A percentile compares a stretch with the other conserved stretches of the same genome.
Conservation (phyloP, 2,113 vertebrate genomes). For the Anoura caudifer region DNA sequence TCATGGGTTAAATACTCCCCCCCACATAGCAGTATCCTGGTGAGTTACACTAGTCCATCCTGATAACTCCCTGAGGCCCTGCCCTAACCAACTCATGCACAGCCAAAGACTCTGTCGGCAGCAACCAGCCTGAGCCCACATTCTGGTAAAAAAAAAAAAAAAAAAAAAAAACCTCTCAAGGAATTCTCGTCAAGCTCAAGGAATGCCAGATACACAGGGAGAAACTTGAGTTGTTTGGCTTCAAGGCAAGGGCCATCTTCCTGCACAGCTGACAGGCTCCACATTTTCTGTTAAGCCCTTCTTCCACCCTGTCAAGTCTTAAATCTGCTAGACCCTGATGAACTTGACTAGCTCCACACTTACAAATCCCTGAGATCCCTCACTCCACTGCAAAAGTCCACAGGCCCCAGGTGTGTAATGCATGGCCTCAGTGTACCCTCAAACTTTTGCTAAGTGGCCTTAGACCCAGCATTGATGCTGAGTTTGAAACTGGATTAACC, state of each 20-base stretch:
- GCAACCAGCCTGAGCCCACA: neutral
- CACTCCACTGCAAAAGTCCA: neutral
- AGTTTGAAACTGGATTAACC: neutral
- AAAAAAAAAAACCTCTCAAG: neutral
- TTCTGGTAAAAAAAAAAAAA: neutral
- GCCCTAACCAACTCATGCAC: neutral
- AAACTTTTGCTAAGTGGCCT: neutral
- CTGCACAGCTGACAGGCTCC: neutral
- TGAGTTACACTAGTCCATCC: neutral
- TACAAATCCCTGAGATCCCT: neutral
- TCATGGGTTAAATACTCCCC: neutral
- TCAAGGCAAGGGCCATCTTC: neutral
- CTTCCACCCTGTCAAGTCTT: neutral
- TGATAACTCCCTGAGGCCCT: neutral
- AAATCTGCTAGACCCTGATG: neutral
- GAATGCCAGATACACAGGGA: neutral
- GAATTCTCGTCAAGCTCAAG: neutral
- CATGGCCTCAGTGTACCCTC: neutral
- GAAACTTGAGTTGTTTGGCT: neutral
- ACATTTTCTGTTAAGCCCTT: neutral
- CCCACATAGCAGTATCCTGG: neutral
- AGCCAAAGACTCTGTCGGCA: neutral
- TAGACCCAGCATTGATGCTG: neutral
- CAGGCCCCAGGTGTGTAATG: neutral
- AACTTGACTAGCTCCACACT: neutral